Percentiles rank a stretch among this genome's conserved stretches.
These are phyloP conservation scores for Puma concolor DNA, from an alignment of 2,113 vertebrate species.

Conservation along the genomic window DNA sequence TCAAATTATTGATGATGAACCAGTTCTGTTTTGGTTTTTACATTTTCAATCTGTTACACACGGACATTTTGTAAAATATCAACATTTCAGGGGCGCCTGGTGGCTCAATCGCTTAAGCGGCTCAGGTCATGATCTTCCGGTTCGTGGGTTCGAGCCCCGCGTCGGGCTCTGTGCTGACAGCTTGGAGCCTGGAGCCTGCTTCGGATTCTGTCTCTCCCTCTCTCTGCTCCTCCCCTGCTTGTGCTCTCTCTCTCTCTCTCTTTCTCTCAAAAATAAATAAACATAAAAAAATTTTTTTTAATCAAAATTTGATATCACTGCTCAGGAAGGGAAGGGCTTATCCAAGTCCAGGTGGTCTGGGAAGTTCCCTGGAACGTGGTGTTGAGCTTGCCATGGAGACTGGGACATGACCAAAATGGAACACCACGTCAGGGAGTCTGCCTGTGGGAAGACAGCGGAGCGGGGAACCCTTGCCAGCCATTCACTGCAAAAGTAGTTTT, in stretches of 20 bases:
- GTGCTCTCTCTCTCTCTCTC: too few relatives aligned
- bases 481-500: slow-evolving; percentile 93
- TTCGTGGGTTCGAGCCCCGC: too few relatives aligned
- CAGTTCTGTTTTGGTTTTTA: background rate
- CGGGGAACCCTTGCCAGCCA: slow-evolving; percentile 91
- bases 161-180: too few relatives aligned
- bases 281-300: too few relatives aligned
- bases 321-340: background rate
- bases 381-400: background rate
- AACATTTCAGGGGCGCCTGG: background rate
- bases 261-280: too few relatives aligned
- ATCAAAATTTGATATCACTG: background rate
- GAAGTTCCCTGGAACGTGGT: background rate
- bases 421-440: background rate
- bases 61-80: background rate
- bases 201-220: too few relatives aligned
- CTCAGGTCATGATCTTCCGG: too few relatives aligned
- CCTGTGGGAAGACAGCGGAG: background rate
- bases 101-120: too few relatives aligned
- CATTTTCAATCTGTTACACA: background rate
- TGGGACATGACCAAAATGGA: background rate
- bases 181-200: too few relatives aligned
- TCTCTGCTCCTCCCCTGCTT: too few relatives aligned
- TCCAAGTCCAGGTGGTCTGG: background rate
- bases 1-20: background rate